Evolutionary conservation across 2,113 vertebrate species (phyloP), one percentile per base, ranked within the genome.

Genomic region (Leuciscus idus): DNA sequence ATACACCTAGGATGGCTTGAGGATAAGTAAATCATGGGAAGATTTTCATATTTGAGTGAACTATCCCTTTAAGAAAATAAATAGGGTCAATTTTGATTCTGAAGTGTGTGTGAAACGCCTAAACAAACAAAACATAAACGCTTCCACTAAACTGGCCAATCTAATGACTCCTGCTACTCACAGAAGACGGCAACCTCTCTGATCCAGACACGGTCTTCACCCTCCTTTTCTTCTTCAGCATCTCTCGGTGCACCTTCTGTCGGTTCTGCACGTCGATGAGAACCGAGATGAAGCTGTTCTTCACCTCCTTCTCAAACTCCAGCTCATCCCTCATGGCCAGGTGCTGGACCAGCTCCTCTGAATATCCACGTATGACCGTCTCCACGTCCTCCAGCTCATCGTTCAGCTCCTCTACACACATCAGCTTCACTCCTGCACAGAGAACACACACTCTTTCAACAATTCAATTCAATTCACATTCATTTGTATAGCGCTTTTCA

Each of bases 231-330:
- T 97, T 99, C 93, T 95, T 99, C 80, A 96, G 90, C 0, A 92
- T 94, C 91, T 99, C 98, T 82, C 95, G 95, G 87, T 98, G 96
- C 79, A 98, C 96, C 90, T 98, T 97, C 95, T 98, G 98, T 13
- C 96, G 96, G 93, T 98, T 99, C 59, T 99, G 98, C 6, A 99
- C 96, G 79, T 99, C 97, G 0, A 99, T 99, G 87, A 99, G 97
- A 17, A 96, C 94, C 4, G 98, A 98, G 92, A 99, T 99, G 90
- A 99, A 99, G 91, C 96, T 96, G 94, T 99, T 99, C 92, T 99
- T 99, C 92, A 99, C 98, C 91, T 99, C 98, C 89, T 99, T 99
- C 90, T 99, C 97, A 89, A 99, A 99, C 84, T 98, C 97, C 84
- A 99, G 94, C 91, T 99, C 98, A 21, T 99, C 98, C 85, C 98